These are phyloP conservation scores for Lepidonotus clava DNA, from an alignment of 2,888 invertebrate species.

Conservation along the genomic window DNA sequence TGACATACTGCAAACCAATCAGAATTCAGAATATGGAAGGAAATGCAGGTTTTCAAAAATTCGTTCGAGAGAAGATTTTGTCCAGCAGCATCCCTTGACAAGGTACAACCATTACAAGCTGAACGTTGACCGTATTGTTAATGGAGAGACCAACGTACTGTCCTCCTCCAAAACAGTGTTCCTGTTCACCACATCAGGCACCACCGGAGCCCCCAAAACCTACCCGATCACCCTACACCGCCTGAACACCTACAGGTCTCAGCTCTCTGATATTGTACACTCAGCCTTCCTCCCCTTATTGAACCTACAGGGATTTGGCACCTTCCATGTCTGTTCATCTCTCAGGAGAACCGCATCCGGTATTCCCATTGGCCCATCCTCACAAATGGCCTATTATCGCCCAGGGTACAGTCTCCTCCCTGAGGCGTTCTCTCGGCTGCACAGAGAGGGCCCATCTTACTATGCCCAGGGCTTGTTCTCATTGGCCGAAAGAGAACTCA, in stretches of 20 bases:
- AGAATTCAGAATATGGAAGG: constrained; percentile 31
- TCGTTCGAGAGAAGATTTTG: constrained; percentile 17
- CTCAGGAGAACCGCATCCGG: background rate
- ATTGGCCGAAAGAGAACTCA: constrained; percentile 33
- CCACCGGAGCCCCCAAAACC: constrained; percentile 33
- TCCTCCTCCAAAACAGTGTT: background rate
- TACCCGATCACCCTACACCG: background rate
- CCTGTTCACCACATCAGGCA: constrained; percentile 31
- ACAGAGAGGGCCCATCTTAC: background rate
- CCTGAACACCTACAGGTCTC: background rate
- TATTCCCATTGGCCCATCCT: background rate
- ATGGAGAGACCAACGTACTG: constrained; percentile 29
- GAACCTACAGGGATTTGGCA: background rate
- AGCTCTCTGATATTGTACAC: background rate
- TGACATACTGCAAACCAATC: background rate
- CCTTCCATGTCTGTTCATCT: constrained; percentile 4
- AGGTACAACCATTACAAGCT: background rate
- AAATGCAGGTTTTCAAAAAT: background rate
- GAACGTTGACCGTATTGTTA: constrained; percentile 11
- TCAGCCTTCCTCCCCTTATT: background rate
- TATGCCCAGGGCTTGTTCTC: constrained; percentile 39
- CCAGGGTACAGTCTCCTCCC: background rate
- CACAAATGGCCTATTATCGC: background rate
- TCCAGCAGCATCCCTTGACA: constrained; percentile 23
- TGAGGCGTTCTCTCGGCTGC: background rate